Evolutionary conservation across 2,888 invertebrate species (phyloP).

Genomic region (Alloscopus bannaensis): DNA sequence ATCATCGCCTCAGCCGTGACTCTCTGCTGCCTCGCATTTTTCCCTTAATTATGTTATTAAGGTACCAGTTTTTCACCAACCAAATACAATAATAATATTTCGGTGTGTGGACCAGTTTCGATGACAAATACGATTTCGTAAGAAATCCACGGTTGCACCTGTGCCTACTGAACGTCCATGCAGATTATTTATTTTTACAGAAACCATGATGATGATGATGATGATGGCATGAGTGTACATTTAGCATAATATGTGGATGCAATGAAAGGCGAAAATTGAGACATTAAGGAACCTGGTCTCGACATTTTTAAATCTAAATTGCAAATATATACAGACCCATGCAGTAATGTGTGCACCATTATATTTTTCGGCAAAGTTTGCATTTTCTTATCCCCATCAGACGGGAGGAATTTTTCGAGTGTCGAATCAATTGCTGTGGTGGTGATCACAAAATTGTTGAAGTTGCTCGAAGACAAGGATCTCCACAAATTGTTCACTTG

Average conservation of each 20-base stretch:
- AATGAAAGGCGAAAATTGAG: constrained; percentile 20
- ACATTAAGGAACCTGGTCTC: constrained; percentile 26
- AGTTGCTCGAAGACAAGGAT: too few relatives aligned
- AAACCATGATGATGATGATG: background rate
- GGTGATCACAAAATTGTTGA: too few relatives aligned
- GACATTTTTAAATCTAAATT: constrained; percentile 29
- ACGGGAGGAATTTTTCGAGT: too few relatives aligned
- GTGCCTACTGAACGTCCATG: background rate
- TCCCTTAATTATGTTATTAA: constrained; percentile 41
- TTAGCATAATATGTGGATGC: background rate
- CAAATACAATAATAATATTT: constrained; percentile 7
- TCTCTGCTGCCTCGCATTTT: constrained; percentile 4
- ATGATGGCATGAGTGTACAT: background rate
- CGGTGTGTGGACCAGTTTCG: constrained; percentile 24
- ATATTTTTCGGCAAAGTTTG: background rate
- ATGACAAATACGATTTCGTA: constrained; percentile 31
- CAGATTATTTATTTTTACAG: constrained; percentile 2
- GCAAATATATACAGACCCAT: background rate
- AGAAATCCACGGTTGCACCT: too few relatives aligned
- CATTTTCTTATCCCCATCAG: background rate
- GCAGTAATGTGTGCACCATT: background rate
- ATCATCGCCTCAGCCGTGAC: background rate
- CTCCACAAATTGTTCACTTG: too few relatives aligned
- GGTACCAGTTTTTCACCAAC: constrained; percentile 44
- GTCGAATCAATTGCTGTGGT: too few relatives aligned